Base-by-base conservation (phyloP, 2,888 invertebrate species). In the Norana najaformis region DNA sequence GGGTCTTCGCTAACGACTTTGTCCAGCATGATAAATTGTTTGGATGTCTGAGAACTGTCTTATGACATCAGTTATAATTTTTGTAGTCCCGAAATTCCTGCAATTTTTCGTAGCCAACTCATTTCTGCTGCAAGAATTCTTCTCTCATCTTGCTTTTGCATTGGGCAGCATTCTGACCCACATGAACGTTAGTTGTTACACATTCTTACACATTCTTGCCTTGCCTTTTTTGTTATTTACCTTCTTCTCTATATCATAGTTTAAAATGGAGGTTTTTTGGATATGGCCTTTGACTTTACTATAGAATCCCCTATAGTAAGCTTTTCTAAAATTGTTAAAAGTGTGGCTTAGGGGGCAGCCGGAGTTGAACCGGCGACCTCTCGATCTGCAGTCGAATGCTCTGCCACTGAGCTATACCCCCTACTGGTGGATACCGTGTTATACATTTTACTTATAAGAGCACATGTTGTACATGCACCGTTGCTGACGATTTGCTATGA, bases 381-480 rank as follows among this genome's bases (percentile, higher is more conserved):
- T 93, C 93, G 93, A 93, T 93, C 93, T 93, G 93, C 93, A 93
- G 93, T 93, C 93, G 93, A 93, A 93, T 93, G 93, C 93, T 93
- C 93, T 93, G 93, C 93, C 93, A 93, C 93, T 93, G 93, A 93
- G 93, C 93, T 93, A 93, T 93, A 93, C 92, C 93, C 93, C 93
- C 93, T 38, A 34, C 18, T 18, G 30, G n/a, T 37, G n/a, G 6
- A 1, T 1, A 53, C 5, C 0, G n/a, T n/a, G 16, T 53, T 89
- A 37, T 89, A 41, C 16, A 53, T 47, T 88, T 41, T 13, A 53
- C 69, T 69, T 69, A 69, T 69, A 69, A 69, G 30, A 69, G 11
- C n/a, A n/a, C 69, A n/a, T n/a, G 6, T 11, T n/a, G 69, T n/a
- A 69, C 69, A 20, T 0, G 41, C 41, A 1, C 47, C 23, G 47